A percentile compares a stretch with the other conserved stretches of the same genome.
Evolutionary conservation across 2,113 vertebrate species (phyloP).

Genomic region (Kobus ellipsiprymnus): DNA sequence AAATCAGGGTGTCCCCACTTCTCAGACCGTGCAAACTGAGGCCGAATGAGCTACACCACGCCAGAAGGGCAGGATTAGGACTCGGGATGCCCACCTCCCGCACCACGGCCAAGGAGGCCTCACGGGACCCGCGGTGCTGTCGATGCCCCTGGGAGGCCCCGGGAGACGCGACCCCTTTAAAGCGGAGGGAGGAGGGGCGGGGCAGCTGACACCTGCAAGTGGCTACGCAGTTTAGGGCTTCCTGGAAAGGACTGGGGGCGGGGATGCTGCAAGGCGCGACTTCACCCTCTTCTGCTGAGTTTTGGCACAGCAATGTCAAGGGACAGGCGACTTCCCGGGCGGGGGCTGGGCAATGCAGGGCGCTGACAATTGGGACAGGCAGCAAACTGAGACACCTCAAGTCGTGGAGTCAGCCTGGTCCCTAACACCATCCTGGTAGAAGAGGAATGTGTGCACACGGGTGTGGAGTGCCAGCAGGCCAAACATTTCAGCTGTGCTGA

Average conservation of each 20-base stretch:
- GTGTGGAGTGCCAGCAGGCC: fast-evolving
- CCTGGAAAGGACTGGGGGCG: not conserved
- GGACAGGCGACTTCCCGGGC: not conserved
- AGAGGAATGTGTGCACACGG: no score
- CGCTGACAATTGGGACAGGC: not conserved
- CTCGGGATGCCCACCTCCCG: fast-evolving
- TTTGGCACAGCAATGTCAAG: not conserved
- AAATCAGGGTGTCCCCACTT: not conserved
- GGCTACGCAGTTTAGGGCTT: not conserved
- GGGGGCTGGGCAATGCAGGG: not conserved
- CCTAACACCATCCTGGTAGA: not conserved
- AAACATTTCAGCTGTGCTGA: no score
- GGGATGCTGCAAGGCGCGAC: not conserved
- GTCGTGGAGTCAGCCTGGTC: not conserved
- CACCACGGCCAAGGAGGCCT: fast-evolving
- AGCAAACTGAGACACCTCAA: fast-evolving
- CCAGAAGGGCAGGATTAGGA: not conserved
- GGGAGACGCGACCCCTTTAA: not conserved
- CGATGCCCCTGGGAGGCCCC: not conserved
- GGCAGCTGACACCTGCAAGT: not conserved
- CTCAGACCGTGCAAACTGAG: not conserved
- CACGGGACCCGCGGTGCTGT: fast-evolving
- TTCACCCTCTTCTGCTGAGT: not conserved
- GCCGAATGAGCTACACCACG: not conserved
- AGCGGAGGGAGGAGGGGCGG: not conserved